These are phyloP conservation scores for Odocoileus virginianus DNA, from an alignment of 2,113 vertebrate species.

Conservation along the genomic window DNA sequence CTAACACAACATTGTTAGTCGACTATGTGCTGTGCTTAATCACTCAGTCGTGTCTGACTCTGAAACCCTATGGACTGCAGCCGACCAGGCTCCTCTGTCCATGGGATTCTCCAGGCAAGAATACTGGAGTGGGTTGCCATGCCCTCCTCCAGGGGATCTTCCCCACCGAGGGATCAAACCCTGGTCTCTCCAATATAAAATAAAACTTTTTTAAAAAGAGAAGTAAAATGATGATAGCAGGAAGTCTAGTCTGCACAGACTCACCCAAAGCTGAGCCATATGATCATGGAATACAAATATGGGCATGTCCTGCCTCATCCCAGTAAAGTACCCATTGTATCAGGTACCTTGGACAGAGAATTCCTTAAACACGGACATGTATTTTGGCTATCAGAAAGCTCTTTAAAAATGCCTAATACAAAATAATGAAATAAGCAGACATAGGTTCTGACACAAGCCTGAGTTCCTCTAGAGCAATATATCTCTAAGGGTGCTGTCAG, in stretches of 20 bases:
- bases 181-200: not conserved
- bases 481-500: accelerated
- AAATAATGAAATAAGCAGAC: not conserved
- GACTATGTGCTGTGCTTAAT: not conserved
- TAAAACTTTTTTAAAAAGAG: not conserved
- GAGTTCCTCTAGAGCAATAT: not conserved
- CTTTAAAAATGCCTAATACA: not conserved
- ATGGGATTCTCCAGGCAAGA: not conserved
- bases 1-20: not conserved
- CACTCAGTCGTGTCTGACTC: accelerated
- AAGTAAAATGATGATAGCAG: not conserved
- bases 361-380: not conserved
- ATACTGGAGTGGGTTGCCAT: not conserved
- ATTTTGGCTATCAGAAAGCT: not conserved
- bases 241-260: not conserved
- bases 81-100: not conserved
- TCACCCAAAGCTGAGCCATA: not conserved
- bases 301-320: not conserved
- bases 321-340: not conserved
- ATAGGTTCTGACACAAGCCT: not conserved
- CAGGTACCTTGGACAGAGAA: not conserved
- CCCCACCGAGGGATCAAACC: not conserved
- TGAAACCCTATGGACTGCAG: accelerated
- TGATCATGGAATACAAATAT: not conserved
- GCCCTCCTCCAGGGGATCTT: not conserved